Evolutionary conservation across 2,113 vertebrate species (phyloP).

Genomic region (Eulacestoma nigropectus): DNA sequence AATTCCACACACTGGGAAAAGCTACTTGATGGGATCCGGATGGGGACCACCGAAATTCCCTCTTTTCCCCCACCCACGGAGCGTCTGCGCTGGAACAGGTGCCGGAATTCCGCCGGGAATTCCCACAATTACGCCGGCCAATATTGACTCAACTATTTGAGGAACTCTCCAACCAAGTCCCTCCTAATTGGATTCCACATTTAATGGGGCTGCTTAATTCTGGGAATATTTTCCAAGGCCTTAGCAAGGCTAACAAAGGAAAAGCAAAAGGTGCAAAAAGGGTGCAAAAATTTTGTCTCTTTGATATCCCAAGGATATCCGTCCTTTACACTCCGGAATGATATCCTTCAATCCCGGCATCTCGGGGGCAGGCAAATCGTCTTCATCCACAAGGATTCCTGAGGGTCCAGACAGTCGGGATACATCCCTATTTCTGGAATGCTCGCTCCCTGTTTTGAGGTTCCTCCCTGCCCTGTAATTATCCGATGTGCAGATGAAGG

Average conservation of each 20-base stretch:
- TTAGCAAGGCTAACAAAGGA: slow-evolving; percentile 22
- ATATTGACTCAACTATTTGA: slow-evolving; percentile 57
- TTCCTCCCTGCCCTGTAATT: background rate
- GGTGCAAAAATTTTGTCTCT: background rate
- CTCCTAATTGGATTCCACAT: slow-evolving; percentile 52
- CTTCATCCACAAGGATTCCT: background rate
- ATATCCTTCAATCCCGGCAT: background rate
- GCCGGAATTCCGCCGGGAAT: background rate
- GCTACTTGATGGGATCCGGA: background rate
- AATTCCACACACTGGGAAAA: accelerated
- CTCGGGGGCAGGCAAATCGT: background rate
- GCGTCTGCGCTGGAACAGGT: background rate
- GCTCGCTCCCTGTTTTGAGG: background rate
- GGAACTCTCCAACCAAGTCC: slow-evolving; percentile 37
- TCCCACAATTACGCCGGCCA: background rate
- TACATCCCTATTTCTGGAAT: background rate
- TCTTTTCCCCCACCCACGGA: background rate
- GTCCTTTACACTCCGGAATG: background rate
- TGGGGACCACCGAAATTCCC: background rate
- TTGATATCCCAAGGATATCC: background rate
- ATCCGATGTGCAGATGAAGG: background rate
- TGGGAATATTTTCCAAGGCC: slow-evolving; percentile 27
- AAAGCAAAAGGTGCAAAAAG: no score
- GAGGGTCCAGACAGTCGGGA: accelerated
- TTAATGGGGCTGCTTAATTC: slow-evolving; percentile 49